phyloP scores from a whole-genome alignment of 1,140 invertebrate species.

The Neodiprion fabricii region DNA sequence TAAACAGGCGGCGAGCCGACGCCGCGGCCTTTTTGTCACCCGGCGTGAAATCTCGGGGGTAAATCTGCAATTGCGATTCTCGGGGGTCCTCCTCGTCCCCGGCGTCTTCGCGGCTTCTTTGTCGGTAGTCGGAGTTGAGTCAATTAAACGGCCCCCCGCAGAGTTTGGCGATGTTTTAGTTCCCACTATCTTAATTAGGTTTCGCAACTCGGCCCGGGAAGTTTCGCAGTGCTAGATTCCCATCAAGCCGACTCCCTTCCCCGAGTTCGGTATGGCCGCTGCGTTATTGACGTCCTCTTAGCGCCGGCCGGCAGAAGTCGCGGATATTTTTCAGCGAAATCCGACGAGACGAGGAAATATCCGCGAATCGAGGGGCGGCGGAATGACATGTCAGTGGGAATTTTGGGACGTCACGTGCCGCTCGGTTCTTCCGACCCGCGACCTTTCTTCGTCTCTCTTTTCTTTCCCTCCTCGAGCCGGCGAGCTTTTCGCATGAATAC shows the following conservation, averaged over 20 bases:
- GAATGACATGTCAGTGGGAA: neutral
- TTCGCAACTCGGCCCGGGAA: neutral
- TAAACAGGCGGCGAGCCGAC: neutral
- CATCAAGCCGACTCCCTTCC: neutral
- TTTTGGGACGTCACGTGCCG: neutral
- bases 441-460: too few species aligned
- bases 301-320: neutral
- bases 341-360: neutral
- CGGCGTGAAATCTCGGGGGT: neutral
- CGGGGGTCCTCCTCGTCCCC: neutral
- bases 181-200: constrained; percentile 2
- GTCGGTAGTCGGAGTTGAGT: neutral
- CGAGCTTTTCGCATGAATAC: neutral
- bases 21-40: neutral
- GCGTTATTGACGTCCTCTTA: too few species aligned
- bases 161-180: neutral
- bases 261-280: too few species aligned
- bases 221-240: neutral
- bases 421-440: neutral
- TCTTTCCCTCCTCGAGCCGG: neutral
- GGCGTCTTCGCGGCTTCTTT: neutral
- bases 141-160: neutral
- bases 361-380: neutral
- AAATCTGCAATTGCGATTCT: neutral
- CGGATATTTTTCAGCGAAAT: neutral